Percentiles rank a stretch among this genome's conserved stretches.
These are phyloP conservation scores for Atta cephalotes DNA, from an alignment of 1,140 invertebrate genomes.

Conservation along the genomic window DNA sequence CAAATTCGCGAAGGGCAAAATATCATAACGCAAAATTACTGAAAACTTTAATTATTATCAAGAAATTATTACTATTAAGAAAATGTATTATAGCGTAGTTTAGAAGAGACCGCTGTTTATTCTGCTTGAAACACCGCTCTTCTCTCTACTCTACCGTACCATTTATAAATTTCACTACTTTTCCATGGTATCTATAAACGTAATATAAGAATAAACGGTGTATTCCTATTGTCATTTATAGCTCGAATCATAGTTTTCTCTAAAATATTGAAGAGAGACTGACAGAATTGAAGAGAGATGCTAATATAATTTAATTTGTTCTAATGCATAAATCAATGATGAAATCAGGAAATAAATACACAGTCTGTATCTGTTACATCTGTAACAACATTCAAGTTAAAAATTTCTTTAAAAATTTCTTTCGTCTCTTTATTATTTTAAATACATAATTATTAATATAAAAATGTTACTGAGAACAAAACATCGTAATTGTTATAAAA, in stretches of 20 bases:
- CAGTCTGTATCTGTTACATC: no score
- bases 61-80: conserved; percentile 13
- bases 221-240: no score
- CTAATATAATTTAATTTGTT: no score
- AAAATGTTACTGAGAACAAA: no score
- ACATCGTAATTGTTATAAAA: no score
- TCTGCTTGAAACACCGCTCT: not conserved
- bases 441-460: no score
- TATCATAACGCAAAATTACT: conserved; percentile 20
- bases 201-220: no score
- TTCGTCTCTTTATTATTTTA: not conserved
- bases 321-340: no score
- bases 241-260: no score
- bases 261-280: no score
- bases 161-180: not conserved
- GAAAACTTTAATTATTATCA: conserved; percentile 7
- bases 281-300: no score
- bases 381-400: not conserved
- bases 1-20: conserved; percentile 14
- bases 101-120: not conserved
- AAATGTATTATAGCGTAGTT: not conserved
- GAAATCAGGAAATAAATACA: no score
- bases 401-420: not conserved
- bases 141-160: not conserved
- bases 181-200: not conserved